A percentile compares a stretch with the other conserved stretches of the same genome.
phyloP scores from a whole-genome alignment of 2,888 invertebrate species.

The Stramonita haemastoma region DNA sequence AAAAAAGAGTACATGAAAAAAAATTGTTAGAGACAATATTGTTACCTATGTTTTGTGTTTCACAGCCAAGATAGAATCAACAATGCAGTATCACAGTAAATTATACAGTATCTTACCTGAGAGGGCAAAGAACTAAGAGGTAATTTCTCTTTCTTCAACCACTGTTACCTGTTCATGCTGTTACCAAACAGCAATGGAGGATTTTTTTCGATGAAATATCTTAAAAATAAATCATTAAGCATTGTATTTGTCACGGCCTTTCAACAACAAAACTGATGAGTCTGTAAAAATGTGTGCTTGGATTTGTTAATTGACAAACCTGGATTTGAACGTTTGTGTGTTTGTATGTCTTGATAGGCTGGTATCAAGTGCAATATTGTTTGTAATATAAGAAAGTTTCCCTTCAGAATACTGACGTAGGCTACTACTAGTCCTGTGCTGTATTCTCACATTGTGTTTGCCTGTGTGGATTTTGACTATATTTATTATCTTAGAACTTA shows the following conservation, averaged over 20 bases:
- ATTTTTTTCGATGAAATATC: neutral
- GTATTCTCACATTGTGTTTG: neutral
- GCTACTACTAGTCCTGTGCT: neutral
- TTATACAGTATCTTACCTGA: neutral
- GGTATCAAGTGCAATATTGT: slow-evolving; percentile 36
- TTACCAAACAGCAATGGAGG: neutral
- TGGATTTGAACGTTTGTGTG: slow-evolving; percentile 10
- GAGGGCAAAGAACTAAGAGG: neutral
- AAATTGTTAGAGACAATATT: too few species aligned
- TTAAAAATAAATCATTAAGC: neutral
- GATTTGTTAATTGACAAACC: slow-evolving; percentile 4
- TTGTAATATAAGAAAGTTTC: slow-evolving; percentile 17
- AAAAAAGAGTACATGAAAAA: too few species aligned
- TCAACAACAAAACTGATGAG: neutral
- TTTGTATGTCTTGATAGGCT: slow-evolving; percentile 23
- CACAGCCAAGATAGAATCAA: too few species aligned
- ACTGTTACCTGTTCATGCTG: neutral
- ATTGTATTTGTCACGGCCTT: neutral
- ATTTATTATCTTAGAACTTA: neutral
- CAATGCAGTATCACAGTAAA: too few species aligned
- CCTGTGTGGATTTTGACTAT: neutral
- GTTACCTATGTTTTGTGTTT: too few species aligned
- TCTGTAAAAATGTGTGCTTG: slow-evolving; percentile 2
- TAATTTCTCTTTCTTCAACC: neutral
- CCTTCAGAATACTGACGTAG: slow-evolving; percentile 15